Percentiles rank a stretch among this genome's conserved stretches.
These are phyloP conservation scores for Athene cunicularia DNA, from an alignment of 2,113 vertebrate genomes.

Conservation along the genomic window DNA sequence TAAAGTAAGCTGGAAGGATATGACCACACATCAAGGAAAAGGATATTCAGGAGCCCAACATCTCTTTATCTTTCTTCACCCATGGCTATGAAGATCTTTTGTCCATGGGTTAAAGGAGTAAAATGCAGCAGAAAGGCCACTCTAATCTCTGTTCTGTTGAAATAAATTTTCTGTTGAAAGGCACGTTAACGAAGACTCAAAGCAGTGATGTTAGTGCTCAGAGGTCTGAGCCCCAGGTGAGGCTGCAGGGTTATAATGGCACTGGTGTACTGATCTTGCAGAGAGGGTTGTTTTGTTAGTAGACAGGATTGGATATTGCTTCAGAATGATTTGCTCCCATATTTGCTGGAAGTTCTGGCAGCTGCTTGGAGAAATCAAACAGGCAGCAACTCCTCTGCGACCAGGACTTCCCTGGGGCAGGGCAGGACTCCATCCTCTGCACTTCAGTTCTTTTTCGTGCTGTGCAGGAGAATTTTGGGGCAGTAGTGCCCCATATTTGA, in stretches of 20 bases:
- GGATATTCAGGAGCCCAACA: not conserved
- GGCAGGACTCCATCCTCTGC: not conserved
- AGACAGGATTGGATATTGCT: not conserved
- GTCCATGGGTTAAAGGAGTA: not conserved
- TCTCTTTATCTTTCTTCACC: not conserved
- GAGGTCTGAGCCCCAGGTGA: not conserved
- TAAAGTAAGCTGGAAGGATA: not conserved
- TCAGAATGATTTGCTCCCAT: not conserved
- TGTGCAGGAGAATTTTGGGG: not conserved
- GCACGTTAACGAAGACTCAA: not conserved
- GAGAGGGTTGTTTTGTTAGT: not conserved
- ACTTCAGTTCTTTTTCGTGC: not conserved
- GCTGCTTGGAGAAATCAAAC: not conserved
- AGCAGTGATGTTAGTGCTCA: not conserved
- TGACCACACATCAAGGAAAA: not conserved
- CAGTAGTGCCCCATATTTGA: not conserved
- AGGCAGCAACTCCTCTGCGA: not conserved
- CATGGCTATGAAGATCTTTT: not conserved
- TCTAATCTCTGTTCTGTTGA: not conserved
- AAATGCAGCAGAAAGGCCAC: not conserved
- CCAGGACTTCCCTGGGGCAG: not conserved
- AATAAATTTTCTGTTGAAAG: not conserved
- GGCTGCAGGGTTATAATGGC: not conserved
- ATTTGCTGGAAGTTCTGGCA: not conserved
- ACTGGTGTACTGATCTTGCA: fast-evolving